A percentile compares a stretch with the other conserved stretches of the same genome.
Evolutionary conservation across 2,113 vertebrate species (phyloP).

Genomic region (Sinocyclocheilus maitianheensis): DNA sequence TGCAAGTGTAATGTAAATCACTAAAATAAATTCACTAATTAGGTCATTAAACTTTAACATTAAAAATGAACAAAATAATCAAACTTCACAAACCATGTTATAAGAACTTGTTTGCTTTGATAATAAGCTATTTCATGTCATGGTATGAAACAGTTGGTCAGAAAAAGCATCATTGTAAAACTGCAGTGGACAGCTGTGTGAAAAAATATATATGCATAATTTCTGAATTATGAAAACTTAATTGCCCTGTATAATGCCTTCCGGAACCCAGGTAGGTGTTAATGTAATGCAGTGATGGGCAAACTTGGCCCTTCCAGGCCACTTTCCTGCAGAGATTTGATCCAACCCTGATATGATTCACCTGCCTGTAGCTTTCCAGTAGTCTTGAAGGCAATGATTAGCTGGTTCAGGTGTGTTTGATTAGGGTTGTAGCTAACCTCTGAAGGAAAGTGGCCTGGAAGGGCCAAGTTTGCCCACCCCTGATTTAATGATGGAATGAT

Average conservation of each 20-base stretch:
- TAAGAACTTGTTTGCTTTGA: background rate
- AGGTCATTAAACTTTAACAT: background rate
- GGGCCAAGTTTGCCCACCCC: too few relatives aligned
- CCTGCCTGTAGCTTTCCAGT: too few relatives aligned
- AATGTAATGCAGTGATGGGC: background rate
- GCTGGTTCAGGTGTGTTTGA: too few relatives aligned
- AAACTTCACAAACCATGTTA: background rate
- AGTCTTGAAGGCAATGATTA: too few relatives aligned
- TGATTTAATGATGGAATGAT: background rate
- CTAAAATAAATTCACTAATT: background rate
- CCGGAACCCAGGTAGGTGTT: background rate
- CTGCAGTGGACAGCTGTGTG: background rate
- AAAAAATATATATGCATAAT: background rate
- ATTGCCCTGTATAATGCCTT: background rate
- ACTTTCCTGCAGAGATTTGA: too few relatives aligned
- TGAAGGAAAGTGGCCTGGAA: too few relatives aligned
- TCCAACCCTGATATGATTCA: too few relatives aligned
- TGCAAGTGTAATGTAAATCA: background rate
- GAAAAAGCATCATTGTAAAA: background rate
- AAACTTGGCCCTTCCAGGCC: too few relatives aligned
- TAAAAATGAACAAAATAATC: background rate
- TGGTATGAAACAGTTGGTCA: background rate
- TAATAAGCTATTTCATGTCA: background rate
- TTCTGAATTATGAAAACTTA: background rate
- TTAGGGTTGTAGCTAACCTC: too few relatives aligned